Evolutionary conservation across 1,140 invertebrate genomes (phyloP).

Genomic region (Lutraria rhynchaena): DNA sequence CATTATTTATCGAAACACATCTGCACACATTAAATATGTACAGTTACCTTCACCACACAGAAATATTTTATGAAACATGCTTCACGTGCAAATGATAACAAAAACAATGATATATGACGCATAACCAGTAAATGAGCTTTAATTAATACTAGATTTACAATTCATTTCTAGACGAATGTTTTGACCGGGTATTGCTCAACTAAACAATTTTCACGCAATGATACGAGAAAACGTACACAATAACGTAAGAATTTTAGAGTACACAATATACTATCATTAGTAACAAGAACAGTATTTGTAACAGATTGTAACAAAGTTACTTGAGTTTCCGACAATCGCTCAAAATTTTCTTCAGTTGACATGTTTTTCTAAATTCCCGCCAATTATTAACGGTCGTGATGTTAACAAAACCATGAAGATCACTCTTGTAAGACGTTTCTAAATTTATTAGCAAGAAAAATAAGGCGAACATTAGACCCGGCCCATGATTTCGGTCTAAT

Average conservation of each 20-base stretch:
- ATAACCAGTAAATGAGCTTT: too few species aligned
- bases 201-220: too few species aligned
- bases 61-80: not conserved
- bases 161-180: too few species aligned
- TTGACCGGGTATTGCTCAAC: too few species aligned
- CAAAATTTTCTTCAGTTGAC: slow-evolving; percentile 44
- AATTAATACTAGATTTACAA: too few species aligned
- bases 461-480: too few species aligned
- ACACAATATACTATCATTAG: not conserved
- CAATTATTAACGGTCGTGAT: not conserved
- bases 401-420: not conserved
- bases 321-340: slow-evolving; percentile 10
- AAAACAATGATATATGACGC: not conserved
- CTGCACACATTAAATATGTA: not conserved
- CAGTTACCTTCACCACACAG: not conserved
- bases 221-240: too few species aligned
- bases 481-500: too few species aligned
- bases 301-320: not conserved
- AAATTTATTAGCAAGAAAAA: too few species aligned
- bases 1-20: not conserved
- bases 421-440: too few species aligned
- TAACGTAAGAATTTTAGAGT: too few species aligned
- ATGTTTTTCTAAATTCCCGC: slow-evolving; percentile 36
- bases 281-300: not conserved
- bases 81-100: not conserved